Evolutionary conservation across 2,797 vertebrate genomes (phyloP), one percentile per base, ranked within the genome.

Genomic region (Chaetodon trifasciatus): DNA sequence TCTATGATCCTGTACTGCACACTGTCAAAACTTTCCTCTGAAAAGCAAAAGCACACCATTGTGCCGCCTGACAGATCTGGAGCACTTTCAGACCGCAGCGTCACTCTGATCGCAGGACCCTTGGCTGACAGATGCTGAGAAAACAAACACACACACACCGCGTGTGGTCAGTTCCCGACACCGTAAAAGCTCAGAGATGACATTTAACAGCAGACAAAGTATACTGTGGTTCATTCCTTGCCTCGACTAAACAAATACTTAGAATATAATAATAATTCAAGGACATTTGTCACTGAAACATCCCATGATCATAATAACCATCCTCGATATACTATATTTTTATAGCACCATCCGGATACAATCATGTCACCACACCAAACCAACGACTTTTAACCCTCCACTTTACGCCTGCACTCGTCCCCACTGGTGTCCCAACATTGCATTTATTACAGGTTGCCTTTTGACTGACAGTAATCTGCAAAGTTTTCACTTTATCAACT

Each of bases 11-110:
- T 50, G 55, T 72, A 57, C 70, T 52, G 58, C 42, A 46, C 9
- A 8, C 70, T 79, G 79, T 87, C 79, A 80, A 71, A 76, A 55
- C 24, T 16, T 40, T 37, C 55, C 64, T 82, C 69, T 87, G 70
- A 86, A 81, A 72, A 71, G 50, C 74, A 23, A 24, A 84, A 65
- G 75, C 72, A 79, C 28, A 58, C 8, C 0, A 1, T 50, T 87
- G 55, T 64, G 52, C 67, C 11, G 52, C 56, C 74, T 93, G 92
- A 94, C 91, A 92, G 89, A 93, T 91, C 76, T 82, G 81, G 90
- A 91, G 85, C 92, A 88, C 80, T 58, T 83, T 88, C 72, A 57
- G 49, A 57, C 32, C 2, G 9, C 28, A 46, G 69, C 68, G 57
- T 82, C 74, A n/a, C 40, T 80, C 73, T 69, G 62, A 85, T 89